Percentiles rank a stretch among this genome's conserved stretches.
phyloP scores from a whole-genome alignment of 1,140 invertebrate species.

The Agrilus planipennis region DNA sequence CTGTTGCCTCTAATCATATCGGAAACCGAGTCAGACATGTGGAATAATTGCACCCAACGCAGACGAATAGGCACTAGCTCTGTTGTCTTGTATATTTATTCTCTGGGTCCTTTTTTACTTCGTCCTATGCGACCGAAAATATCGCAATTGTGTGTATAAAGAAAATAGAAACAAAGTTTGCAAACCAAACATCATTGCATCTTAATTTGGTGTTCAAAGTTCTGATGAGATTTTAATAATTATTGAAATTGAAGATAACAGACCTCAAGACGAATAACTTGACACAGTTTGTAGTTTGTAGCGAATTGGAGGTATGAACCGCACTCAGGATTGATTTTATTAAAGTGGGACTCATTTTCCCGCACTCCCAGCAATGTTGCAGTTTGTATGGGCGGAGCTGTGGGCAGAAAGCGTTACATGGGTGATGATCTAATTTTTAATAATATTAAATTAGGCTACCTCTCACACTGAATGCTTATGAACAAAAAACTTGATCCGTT shows the following conservation, averaged over 20 bases:
- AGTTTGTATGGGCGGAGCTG: no score
- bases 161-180: background rate
- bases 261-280: background rate
- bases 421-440: no score
- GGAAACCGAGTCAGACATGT: conserved; percentile 29
- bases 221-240: background rate
- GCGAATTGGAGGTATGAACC: no score
- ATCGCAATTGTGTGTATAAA: background rate
- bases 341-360: no score
- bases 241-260: background rate
- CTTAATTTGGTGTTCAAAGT: background rate
- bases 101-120: background rate
- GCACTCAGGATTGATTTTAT: no score
- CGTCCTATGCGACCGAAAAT: background rate
- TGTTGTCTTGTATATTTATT: conserved; percentile 3
- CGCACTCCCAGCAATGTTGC: no score
- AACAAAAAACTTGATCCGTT: no score
- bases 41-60: conserved; percentile 27
- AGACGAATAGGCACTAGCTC: conserved; percentile 13
- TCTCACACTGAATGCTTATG: no score
- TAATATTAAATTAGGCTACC: no score
- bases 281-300: no score
- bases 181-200: no score
- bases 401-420: no score
- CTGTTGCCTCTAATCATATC: conserved; percentile 25